A percentile compares a stretch with the other conserved stretches of the same genome.
Conservation (phyloP, 2,888 invertebrate genomes). For the Drosophila greeni region DNA sequence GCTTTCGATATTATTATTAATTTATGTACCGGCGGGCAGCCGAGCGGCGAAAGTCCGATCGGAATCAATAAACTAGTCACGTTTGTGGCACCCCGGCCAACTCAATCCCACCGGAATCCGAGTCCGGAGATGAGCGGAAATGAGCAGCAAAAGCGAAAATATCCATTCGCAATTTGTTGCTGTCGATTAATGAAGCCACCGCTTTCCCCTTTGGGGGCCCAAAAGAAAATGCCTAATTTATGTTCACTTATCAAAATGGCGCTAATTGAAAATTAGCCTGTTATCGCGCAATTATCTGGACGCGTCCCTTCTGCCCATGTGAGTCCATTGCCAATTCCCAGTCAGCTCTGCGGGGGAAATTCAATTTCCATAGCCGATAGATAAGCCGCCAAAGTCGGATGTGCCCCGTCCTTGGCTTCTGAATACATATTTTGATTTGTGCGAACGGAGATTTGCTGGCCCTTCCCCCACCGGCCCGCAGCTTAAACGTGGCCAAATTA, state of each 20-base stretch:
- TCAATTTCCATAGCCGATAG: slow-evolving; percentile 67
- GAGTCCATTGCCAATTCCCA: slow-evolving; percentile 22
- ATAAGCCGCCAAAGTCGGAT: slow-evolving; percentile 48
- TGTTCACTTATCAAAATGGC: slow-evolving; percentile 69
- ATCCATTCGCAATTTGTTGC: slow-evolving; percentile 61
- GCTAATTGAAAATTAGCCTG: slow-evolving; percentile 74
- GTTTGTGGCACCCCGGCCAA: slow-evolving; percentile 46
- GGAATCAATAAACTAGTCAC: slow-evolving; percentile 70
- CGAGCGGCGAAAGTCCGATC: slow-evolving; percentile 29
- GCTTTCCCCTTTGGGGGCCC: not conserved
- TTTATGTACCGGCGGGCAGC: slow-evolving; percentile 58
- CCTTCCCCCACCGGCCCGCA: not conserved
- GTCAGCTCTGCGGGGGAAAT: slow-evolving; percentile 42
- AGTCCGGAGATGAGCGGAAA: slow-evolving; percentile 54
- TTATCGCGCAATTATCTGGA: slow-evolving; percentile 69
- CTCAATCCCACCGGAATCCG: slow-evolving; percentile 30
- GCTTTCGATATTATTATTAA: slow-evolving; percentile 62
- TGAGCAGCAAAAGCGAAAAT: slow-evolving; percentile 60
- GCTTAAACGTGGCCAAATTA: slow-evolving; percentile 49
- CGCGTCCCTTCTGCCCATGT: slow-evolving; percentile 37
- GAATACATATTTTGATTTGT: slow-evolving; percentile 61
- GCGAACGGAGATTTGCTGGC: slow-evolving; percentile 47
- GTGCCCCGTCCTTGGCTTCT: slow-evolving; percentile 12
- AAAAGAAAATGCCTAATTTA: slow-evolving; percentile 70
- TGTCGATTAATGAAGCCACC: slow-evolving; percentile 44